Percentiles rank a stretch among this genome's conserved stretches.
These are phyloP conservation scores for Styela clava DNA, from an alignment of 23 tunicate genomes.

Conservation along the genomic window DNA sequence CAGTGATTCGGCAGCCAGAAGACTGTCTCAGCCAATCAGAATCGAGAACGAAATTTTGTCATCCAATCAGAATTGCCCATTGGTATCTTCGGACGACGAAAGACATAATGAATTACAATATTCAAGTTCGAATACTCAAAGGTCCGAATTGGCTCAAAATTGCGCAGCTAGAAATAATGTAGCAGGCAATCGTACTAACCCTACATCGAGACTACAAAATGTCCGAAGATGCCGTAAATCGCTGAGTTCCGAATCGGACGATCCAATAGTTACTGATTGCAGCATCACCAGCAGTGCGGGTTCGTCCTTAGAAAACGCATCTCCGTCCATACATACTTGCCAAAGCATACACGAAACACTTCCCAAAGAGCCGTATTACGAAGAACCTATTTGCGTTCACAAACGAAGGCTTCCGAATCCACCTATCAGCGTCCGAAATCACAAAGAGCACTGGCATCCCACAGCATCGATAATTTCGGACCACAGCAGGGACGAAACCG, in stretches of 20 bases:
- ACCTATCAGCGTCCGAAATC: neutral
- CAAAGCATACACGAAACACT: neutral
- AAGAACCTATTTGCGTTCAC: conserved; percentile 7
- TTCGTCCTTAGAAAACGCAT: conserved; percentile 41
- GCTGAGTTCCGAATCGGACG: conserved; percentile 78
- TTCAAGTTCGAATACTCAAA: too few relatives aligned
- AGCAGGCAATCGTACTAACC: too few relatives aligned
- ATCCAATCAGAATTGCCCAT: neutral
- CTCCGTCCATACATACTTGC: neutral
- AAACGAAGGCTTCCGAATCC: neutral
- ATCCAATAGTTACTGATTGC: conserved; percentile 74
- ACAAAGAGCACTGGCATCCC: neutral
- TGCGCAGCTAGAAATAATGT: too few relatives aligned
- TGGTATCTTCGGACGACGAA: neutral
- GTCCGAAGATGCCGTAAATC: conserved; percentile 32
- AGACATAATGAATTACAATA: neutral
- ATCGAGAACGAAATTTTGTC: neutral
- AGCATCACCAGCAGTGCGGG: conserved; percentile 79
- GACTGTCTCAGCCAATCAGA: neutral
- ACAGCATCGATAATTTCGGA: neutral
- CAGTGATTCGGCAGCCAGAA: neutral
- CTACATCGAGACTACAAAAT: too few relatives aligned
- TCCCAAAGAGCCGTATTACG: conserved; percentile 3
- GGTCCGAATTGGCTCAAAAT: too few relatives aligned
- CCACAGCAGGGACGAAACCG: conserved; percentile 6